These are phyloP conservation scores for Melanerpes formicivorus DNA, from an alignment of 2,113 vertebrate species.

Conservation along the genomic window DNA sequence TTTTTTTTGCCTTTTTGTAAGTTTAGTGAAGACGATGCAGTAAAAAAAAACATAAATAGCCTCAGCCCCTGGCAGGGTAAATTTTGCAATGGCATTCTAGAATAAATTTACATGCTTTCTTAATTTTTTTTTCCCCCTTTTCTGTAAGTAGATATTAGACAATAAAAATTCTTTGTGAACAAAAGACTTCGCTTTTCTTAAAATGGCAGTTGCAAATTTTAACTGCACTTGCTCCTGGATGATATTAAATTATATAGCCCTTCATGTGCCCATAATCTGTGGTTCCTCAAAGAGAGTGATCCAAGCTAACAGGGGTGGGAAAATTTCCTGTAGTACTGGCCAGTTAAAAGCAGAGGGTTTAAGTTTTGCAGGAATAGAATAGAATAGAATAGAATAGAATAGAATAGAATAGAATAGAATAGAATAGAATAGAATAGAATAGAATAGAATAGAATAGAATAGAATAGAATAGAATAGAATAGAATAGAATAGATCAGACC, in stretches of 20 bases:
- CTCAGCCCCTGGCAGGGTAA: slow-evolving; percentile 30
- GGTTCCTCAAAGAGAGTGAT: not conserved
- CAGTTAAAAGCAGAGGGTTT: not conserved
- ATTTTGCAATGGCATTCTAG: slow-evolving; percentile 21
- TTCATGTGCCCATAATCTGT: not conserved
- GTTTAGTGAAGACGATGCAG: slow-evolving; percentile 43
- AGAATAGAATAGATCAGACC: too few species aligned
- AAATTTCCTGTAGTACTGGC: not conserved
- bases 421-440: too few species aligned
- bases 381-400: too few species aligned
- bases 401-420: too few species aligned
- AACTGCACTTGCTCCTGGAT: not conserved
- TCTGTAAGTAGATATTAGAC: not conserved
- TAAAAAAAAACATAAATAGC: slow-evolving; percentile 60
- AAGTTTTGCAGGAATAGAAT: not conserved
- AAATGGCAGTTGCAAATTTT: not conserved
- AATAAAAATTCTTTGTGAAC: not conserved
- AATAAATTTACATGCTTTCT: not conserved
- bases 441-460: too few species aligned
- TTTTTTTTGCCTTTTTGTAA: slow-evolving; percentile 41
- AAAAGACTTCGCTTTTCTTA: not conserved
- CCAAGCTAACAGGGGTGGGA: not conserved
- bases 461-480: too few species aligned
- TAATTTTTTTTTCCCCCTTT: not conserved
- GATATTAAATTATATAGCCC: not conserved